Base-by-base conservation (phyloP, 1,140 invertebrate species). In the Drosophila nigromelanica region DNA sequence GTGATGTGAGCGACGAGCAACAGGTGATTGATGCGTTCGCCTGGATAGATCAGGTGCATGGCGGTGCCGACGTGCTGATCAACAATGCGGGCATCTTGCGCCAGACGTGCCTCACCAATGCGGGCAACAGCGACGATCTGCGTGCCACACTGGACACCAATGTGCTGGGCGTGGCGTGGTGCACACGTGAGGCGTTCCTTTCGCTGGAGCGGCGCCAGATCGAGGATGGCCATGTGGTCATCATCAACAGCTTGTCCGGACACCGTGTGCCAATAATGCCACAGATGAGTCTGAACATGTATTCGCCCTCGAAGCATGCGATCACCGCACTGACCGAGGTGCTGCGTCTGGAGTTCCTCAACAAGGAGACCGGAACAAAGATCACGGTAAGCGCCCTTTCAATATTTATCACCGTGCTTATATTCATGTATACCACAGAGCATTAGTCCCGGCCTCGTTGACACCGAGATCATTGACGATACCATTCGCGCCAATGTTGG, bases 161-260 rank as follows among this genome's bases (percentile, higher is more conserved):
- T 35, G 6, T 35, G 8, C 33, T 35, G 33, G 33, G 33, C 33
- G 6, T 35, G 33, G 8, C 33, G 1, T 35, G 33, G 33, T 7
- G 33, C 33, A 35, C 6, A 35, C 7, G 8, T 2, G 33, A 7
- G 74, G 93, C 95, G 7, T 87, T 96, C 4, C 93, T 93, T 27
- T 94, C 93, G 0, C 96, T 97, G 95, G 93, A 90, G 60, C 93
- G 94, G 63, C 92, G 93, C 12, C 92, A 92, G 2, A 92, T 95
- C 10, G 92, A 94, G 64, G 92, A 94, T 35, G 45, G 59, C 2
- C 59, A 61, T 39, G 59, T 61, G 33, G n/a, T 50, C 4, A 61
- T 61, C 12, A 93, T 97, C 6, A 95, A 95, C 87, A 96, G 93
- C 67, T 61, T 93, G 47, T 89, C 90, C 0, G 93, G 93, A 1